phyloP scores from a whole-genome alignment of 2,113 vertebrate genomes.

The Leptodactylus fuscus region DNA sequence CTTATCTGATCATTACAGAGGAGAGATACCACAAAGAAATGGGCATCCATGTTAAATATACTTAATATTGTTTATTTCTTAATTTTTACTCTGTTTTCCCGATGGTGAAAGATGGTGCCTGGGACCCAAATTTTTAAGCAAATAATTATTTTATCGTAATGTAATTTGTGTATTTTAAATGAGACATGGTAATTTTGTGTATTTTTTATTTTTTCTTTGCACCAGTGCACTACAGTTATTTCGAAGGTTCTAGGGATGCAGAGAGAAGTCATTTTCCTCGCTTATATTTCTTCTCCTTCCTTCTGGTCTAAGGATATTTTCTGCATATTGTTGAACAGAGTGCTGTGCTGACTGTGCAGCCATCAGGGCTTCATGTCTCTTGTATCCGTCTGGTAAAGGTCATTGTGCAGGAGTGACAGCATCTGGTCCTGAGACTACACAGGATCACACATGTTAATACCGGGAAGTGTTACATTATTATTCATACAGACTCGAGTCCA shows the following conservation, averaged over 20 bases:
- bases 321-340: background rate
- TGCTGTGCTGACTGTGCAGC: background rate
- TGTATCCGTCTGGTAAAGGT: slow-evolving; percentile 5
- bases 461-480: background rate
- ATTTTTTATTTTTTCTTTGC: too few relatives aligned
- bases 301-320: background rate
- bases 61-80: too few relatives aligned
- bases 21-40: background rate
- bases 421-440: background rate
- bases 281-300: background rate
- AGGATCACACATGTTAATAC: background rate
- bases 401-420: slow-evolving; percentile 15
- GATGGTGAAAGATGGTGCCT: too few relatives aligned
- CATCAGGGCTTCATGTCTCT: background rate
- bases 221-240: background rate
- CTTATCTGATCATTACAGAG: background rate
- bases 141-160: too few relatives aligned
- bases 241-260: background rate
- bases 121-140: too few relatives aligned
- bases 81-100: too few relatives aligned
- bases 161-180: too few relatives aligned
- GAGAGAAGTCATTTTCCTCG: background rate
- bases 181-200: too few relatives aligned
- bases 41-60: too few relatives aligned
- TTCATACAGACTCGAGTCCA: background rate